These are phyloP conservation scores for Oceanodroma tethys DNA, from an alignment of 2,113 vertebrate species.

Conservation along the genomic window DNA sequence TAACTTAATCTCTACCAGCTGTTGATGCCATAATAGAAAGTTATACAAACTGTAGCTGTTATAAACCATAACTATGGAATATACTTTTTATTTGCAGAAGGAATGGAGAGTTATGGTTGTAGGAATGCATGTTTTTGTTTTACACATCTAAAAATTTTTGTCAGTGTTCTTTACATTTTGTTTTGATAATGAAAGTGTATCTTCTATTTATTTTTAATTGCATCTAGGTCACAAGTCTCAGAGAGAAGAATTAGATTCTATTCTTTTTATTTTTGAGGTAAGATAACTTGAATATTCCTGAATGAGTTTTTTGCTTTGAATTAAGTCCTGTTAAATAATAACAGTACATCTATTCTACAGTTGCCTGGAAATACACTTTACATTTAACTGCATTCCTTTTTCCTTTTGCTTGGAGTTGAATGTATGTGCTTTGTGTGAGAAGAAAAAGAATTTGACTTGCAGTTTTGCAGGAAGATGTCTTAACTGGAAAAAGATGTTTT, in stretches of 20 bases:
- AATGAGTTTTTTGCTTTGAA: neutral
- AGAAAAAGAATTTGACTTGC: neutral
- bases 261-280: constrained; percentile 99
- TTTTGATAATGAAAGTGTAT: neutral
- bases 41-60: neutral
- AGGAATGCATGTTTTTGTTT: neutral
- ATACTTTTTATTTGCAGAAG: neutral
- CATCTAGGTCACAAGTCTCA: constrained; percentile 95
- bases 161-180: neutral
- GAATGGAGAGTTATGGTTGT: neutral
- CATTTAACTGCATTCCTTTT: neutral
- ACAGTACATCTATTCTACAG: neutral
- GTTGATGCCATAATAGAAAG: neutral
- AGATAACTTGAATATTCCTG: neutral
- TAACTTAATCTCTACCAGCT: neutral
- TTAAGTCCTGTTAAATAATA: neutral
- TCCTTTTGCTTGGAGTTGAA: neutral
- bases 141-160: neutral
- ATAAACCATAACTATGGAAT: neutral
- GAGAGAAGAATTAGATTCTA: constrained; percentile 97
- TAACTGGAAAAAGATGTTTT: neutral
- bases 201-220: constrained; percentile 43
- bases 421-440: neutral
- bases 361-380: neutral
- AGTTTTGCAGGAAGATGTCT: neutral